Conservation (phyloP, 1,140 invertebrate species). For the Dermatophagoides farinae region DNA sequence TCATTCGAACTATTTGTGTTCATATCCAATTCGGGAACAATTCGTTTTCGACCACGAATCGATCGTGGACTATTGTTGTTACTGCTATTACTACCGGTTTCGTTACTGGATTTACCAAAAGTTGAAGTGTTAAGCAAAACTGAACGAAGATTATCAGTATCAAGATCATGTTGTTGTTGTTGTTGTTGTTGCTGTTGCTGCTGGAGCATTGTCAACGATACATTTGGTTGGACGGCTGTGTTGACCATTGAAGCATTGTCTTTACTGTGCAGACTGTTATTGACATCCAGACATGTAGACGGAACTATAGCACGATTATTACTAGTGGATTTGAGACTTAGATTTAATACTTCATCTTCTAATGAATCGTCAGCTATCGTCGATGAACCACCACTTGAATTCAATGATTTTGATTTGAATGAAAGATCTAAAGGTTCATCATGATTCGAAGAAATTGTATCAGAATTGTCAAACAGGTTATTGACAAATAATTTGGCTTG, state of each 20-base stretch:
- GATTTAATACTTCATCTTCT: conserved; percentile 34
- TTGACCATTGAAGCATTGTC: no score
- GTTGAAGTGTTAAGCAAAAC: background rate
- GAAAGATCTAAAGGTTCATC: conserved; percentile 21
- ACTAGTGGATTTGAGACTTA: conserved; percentile 43
- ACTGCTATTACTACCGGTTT: no score
- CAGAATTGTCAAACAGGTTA: background rate
- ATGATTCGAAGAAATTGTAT: background rate
- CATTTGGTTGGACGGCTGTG: background rate
- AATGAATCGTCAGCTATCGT: conserved; percentile 7
- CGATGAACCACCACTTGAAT: background rate
- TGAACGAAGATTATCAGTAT: background rate
- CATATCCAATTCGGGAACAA: background rate
- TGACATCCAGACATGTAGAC: no score
- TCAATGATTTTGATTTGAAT: conserved; percentile 16
- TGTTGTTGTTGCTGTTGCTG: background rate
- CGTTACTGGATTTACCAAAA: background rate
- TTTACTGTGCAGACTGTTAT: no score
- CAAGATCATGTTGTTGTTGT: background rate
- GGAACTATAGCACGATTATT: background rate
- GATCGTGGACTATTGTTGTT: background rate
- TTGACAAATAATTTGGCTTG: background rate
- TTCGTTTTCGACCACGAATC: background rate
- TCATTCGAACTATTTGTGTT: background rate
- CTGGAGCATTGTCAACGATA: background rate